A percentile compares a stretch with the other conserved stretches of the same genome.
Conservation (phyloP, 2,888 invertebrate species). For the Epicampocera succincta region DNA sequence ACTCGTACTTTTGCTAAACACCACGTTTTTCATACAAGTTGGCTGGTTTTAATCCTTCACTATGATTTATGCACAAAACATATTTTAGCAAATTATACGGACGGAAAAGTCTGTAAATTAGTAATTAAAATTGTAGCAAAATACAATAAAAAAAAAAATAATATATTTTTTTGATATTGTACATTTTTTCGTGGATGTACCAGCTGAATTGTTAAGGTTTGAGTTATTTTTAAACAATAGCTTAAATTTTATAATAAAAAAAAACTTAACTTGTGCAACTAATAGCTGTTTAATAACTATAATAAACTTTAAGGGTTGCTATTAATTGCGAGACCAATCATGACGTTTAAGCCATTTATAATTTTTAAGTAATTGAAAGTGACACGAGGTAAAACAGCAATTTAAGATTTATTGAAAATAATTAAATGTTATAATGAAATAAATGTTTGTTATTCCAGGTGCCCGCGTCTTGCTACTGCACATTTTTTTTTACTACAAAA, state of each 20-base stretch:
- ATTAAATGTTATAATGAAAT: no score
- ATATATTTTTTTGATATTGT: constrained; percentile 40
- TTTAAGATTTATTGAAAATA: no score
- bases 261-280: neutral
- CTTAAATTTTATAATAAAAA: neutral
- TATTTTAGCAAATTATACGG: constrained; percentile 51
- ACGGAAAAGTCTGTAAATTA: constrained; percentile 54
- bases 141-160: no score
- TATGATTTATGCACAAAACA: constrained; percentile 59
- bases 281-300: constrained; percentile 16
- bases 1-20: constrained; percentile 20
- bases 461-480: no score
- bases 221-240: constrained; percentile 7
- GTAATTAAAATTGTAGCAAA: constrained; percentile 61
- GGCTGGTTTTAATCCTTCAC: constrained; percentile 43
- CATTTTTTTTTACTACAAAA: no score
- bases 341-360: no score
- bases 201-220: constrained; percentile 11
- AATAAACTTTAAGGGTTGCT: no score
- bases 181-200: constrained; percentile 32
- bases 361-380: no score
- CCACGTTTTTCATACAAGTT: neutral
- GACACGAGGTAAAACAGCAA: no score
- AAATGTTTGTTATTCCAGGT: no score
- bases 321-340: no score